Conservation (phyloP, 1,140 invertebrate species). For the Lordiphosa clarofinis region DNA sequence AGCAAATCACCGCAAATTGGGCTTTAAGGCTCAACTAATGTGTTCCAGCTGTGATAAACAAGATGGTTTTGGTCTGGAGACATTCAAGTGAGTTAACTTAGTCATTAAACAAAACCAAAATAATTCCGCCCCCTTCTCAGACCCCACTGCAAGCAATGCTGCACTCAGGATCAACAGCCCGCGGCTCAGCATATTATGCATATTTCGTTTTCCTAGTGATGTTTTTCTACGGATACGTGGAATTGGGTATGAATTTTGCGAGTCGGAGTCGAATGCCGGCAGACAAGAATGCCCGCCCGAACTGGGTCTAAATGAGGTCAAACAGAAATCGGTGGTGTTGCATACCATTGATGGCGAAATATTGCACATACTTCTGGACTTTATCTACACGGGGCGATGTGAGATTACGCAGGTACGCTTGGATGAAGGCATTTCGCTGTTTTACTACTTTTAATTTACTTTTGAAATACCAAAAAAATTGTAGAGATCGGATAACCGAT, state of each 20-base stretch:
- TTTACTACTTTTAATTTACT: no score
- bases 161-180: constrained; percentile 85
- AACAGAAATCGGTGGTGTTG: constrained; percentile 88
- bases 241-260: no score
- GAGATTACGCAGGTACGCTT: constrained; percentile 75
- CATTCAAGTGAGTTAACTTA: constrained; percentile 82
- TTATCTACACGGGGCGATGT: constrained; percentile 90
- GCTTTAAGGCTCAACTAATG: constrained; percentile 91
- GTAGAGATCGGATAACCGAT: no score
- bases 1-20: constrained; percentile 91
- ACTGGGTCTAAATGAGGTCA: constrained; percentile 87
- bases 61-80: constrained; percentile 87
- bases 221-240: no score
- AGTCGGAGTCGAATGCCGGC: no score
- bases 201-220: no score
- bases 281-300: no score
- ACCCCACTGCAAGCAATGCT: constrained; percentile 88
- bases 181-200: constrained; percentile 83
- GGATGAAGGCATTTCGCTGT: no score
- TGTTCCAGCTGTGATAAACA: constrained; percentile 94
- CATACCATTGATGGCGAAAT: constrained; percentile 88
- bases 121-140: constrained; percentile 71
- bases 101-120: not conserved
- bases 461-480: no score
- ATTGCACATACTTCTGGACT: constrained; percentile 89